Evolutionary conservation across 2,113 vertebrate genomes (phyloP), one percentile per base, ranked within the genome.

Genomic region (Egretta garzetta): DNA sequence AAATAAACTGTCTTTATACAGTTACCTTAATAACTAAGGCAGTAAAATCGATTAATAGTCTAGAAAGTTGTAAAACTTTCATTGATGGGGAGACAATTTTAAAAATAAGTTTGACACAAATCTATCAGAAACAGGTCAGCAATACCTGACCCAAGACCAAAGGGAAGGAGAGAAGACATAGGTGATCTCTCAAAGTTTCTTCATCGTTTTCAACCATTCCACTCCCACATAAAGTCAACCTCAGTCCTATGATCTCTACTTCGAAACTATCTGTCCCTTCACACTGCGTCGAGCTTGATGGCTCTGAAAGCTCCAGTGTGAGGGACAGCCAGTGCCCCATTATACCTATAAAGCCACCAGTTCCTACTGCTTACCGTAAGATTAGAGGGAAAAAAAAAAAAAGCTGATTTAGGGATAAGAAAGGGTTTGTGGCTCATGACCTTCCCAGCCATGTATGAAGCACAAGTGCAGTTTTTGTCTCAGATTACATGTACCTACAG

Each of bases 201-300:
- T 70, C 30, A 56, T 73, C 14, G 10, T 53, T 71, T 81, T 49
- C 33, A 39, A 73, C 20, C 70, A 60, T 21, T 73, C 22, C 7
- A 39, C 45, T 86, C 20, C 33, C 12, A 13, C 39, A 56, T 6
- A 49, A 53, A 66, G 23, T 41, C 24, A 71, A 2, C 9, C 30
- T 86, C 66, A 37, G 8, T 49, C 41, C 55, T 45, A 37, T 28
- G 21, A 83, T 22, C 18, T 45, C 19, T 7, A 67, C 9, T 26
- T 55, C 68, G 47, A 26, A 91, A 70, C 24, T 28, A n/a, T 10
- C 22, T 1, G 1, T 41, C 49, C 55, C 59, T 55, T 66, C 5
- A 3, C 22, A 56, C n/a, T 1, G 8, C 0, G 0, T 0, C 53
- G 32, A 75, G 43, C 12, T 6, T n/a, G 21, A 77, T 10, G 33